Percentiles rank a stretch among this genome's conserved stretches.
These are phyloP conservation scores for Stomatorhinus walkeri DNA, from an alignment of 2,797 vertebrate species.

Conservation along the genomic window DNA sequence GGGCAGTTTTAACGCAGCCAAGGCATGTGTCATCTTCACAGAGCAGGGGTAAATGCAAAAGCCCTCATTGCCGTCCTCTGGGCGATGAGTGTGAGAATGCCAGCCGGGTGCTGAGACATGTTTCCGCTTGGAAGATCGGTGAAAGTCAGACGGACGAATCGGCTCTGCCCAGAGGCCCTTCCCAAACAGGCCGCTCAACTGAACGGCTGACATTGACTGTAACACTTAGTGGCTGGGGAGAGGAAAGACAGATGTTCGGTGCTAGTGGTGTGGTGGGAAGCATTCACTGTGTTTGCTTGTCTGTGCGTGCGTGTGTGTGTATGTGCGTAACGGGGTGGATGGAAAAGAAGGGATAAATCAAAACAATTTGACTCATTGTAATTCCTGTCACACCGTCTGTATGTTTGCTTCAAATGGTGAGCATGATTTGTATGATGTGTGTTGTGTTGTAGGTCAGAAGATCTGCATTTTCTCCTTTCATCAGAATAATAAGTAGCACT, in stretches of 20 bases:
- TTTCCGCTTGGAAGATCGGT: constrained; percentile 45
- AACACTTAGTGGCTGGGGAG: constrained; percentile 64
- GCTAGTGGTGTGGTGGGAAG: constrained; percentile 64
- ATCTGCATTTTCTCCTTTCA: background rate
- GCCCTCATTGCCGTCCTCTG: background rate
- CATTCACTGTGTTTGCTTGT: constrained; percentile 28
- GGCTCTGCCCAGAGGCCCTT: constrained; percentile 45
- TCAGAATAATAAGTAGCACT: background rate
- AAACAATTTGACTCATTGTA: constrained; percentile 63
- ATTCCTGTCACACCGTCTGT: constrained; percentile 56
- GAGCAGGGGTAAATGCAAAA: background rate
- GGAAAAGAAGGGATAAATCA: constrained; percentile 64
- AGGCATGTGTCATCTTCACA: background rate
- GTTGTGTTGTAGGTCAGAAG: background rate
- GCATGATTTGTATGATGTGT: background rate
- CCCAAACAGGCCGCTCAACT: constrained; percentile 43
- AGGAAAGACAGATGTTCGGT: constrained; percentile 77
- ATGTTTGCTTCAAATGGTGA: background rate
- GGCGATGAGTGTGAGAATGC: constrained; percentile 30
- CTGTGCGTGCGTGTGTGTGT: constrained; percentile 31
- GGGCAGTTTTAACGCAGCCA: background rate
- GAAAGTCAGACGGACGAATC: constrained; percentile 35
- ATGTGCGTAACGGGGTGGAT: constrained; percentile 30
- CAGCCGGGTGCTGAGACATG: constrained; percentile 50
- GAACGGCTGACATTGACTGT: constrained; percentile 57